A percentile compares a stretch with the other conserved stretches of the same genome.
Evolutionary conservation across 2,888 invertebrate genomes (phyloP).

Genomic region (Orthosia cruda): DNA sequence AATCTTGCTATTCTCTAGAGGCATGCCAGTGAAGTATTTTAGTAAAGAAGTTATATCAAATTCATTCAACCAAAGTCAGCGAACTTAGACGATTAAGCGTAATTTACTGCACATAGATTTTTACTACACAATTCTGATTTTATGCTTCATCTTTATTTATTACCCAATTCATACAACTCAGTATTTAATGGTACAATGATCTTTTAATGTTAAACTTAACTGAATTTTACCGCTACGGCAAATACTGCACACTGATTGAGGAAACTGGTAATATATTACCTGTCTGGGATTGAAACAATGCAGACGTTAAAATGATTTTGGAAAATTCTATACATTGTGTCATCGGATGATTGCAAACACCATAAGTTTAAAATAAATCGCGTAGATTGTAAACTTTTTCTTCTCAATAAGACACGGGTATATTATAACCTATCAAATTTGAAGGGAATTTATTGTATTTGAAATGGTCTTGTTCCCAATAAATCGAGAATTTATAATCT

Average conservation of each 20-base stretch:
- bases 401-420: too few species aligned
- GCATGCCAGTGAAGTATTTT: not conserved
- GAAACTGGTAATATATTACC: not conserved
- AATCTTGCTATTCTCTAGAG: not conserved
- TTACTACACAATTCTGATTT: slow-evolving; percentile 13
- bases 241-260: not conserved
- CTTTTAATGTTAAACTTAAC: not conserved
- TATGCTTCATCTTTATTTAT: slow-evolving; percentile 17
- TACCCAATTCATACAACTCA: not conserved
- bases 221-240: slow-evolving; percentile 9
- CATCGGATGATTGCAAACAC: too few species aligned
- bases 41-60: slow-evolving; percentile 8
- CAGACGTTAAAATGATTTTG: not conserved
- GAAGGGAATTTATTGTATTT: too few species aligned
- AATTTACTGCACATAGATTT: slow-evolving; percentile 31
- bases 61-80: slow-evolving; percentile 2
- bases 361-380: too few species aligned
- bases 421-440: too few species aligned
- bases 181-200: slow-evolving; percentile 6
- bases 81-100: slow-evolving; percentile 5
- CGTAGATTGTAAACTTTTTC: too few species aligned
- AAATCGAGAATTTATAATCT: too few species aligned
- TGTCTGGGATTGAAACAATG: not conserved
- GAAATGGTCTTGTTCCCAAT: too few species aligned
- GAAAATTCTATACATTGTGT: too few species aligned